phyloP scores from a whole-genome alignment of 2,888 invertebrate species.

The Himalopsyche japonica region DNA sequence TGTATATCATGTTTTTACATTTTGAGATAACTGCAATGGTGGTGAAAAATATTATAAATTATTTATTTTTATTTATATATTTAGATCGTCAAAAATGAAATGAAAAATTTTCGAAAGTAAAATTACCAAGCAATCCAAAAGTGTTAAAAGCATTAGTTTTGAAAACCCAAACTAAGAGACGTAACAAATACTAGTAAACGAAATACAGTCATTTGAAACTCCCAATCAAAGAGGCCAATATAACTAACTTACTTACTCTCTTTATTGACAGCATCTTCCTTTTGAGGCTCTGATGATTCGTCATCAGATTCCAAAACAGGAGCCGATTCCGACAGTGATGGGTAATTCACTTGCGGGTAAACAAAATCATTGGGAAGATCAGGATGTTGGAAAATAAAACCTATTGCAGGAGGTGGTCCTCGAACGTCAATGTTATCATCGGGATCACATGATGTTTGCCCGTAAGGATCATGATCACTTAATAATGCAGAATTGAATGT shows the following conservation, averaged over 20 bases:
- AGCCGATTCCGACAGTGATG: not conserved
- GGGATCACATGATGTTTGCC: not conserved
- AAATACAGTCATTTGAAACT: no score
- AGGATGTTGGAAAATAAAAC: slow-evolving; percentile 6
- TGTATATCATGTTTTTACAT: no score
- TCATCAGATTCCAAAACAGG: not conserved
- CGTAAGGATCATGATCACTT: not conserved
- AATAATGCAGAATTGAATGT: not conserved
- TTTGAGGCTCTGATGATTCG: not conserved
- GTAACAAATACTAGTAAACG: no score
- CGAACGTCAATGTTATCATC: not conserved
- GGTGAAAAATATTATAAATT: no score
- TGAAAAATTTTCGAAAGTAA: not conserved
- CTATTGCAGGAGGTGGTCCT: slow-evolving; percentile 3
- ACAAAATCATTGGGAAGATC: not conserved
- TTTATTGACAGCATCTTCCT: not conserved
- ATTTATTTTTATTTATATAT: no score
- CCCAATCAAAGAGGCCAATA: not conserved
- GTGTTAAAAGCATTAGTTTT: not conserved
- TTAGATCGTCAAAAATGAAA: no score
- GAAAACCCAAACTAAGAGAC: no score
- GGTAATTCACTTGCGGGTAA: not conserved
- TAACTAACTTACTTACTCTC: not conserved
- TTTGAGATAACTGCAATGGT: no score
- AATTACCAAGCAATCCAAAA: not conserved